phyloP scores from a whole-genome alignment of 2,797 vertebrate genomes.

The Spinibarbus caldwelli region DNA sequence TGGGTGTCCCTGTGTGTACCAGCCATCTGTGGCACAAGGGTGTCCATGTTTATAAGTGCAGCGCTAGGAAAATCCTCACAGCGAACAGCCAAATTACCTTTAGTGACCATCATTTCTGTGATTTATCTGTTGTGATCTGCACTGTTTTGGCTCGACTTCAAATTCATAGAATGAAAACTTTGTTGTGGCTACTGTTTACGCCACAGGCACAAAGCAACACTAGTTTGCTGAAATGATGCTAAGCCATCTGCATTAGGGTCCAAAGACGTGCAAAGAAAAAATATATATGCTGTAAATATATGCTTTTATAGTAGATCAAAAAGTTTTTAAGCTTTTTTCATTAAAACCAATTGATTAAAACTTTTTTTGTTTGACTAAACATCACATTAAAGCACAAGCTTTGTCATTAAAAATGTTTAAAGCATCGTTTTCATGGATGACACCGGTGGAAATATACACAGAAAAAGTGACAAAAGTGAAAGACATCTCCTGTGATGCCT shows the following conservation, averaged over 20 bases:
- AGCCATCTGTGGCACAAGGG: slow-evolving; percentile 17
- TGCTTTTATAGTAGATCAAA: neutral
- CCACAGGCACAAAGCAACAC: slow-evolving; percentile 14
- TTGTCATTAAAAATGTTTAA: neutral
- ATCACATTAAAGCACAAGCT: neutral
- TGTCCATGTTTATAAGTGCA: slow-evolving; percentile 5
- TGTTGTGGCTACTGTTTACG: neutral
- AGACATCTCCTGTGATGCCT: neutral
- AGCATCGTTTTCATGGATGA: neutral
- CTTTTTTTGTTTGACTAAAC: neutral
- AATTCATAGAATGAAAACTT: neutral
- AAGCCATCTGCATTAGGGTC: neutral
- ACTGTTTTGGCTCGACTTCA: neutral
- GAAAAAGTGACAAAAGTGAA: too few relatives aligned
- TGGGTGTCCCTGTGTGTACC: neutral
- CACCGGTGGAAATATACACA: neutral
- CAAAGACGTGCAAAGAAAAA: neutral
- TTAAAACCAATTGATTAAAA: neutral
- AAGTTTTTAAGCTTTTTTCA: neutral
- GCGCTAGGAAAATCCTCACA: neutral
- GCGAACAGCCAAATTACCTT: neutral
- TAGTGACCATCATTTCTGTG: neutral
- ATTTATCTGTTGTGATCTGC: neutral
- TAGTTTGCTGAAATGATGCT: neutral
- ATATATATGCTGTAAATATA: neutral